Base-by-base conservation (phyloP, 1,140 invertebrate genomes). In the Aricia agestis region DNA sequence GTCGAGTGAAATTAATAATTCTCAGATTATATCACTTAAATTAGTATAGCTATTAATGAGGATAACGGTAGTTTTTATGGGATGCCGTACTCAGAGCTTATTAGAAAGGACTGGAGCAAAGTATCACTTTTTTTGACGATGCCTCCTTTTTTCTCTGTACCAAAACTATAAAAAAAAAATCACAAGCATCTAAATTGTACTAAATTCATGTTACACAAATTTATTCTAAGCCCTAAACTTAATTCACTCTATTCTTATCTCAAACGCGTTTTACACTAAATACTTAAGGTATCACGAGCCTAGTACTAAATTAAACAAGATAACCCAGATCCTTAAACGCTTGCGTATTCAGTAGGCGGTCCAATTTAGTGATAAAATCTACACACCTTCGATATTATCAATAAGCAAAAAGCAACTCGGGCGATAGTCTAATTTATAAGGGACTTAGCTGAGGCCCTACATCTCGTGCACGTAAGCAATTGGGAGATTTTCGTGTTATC, bases 401-500 rank as follows among this genome's bases (percentile, higher is more conserved):
- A 76, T 78, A 76, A 76, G 79, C 79, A 83, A 86, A 85, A 81
- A 80, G 77, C 76, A 75, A 80, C 80, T 70, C 75, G 81, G 86
- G 85, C 81, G 73, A 74, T 72, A 76, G 78, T 75, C 82, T 90
- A 87, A 90, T 90, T 90, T 89, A 89, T 90, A 90, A 84, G 79
- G 73, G 78, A 87, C 85, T 85, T 86, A 88, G 85, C 86, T 82
- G 84, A 83, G 83, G 82, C 83, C 78, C 78, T 72, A 71, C 76
- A 78, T 81, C 83, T 83, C 79, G 75, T 79, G 84, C 85, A 89
- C 88, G 87, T 89, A 91, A 89, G 86, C 87, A 89, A 87, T 91
- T 85, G 89, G 84, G 82, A 87, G 89, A 84, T 87, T 87, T 87
- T 87, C 86, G 78, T 87, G 85, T 91, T 89, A 89, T 89, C 87